Evolutionary conservation across 2,888 invertebrate genomes (phyloP).

Genomic region (Plutella xylostella): DNA sequence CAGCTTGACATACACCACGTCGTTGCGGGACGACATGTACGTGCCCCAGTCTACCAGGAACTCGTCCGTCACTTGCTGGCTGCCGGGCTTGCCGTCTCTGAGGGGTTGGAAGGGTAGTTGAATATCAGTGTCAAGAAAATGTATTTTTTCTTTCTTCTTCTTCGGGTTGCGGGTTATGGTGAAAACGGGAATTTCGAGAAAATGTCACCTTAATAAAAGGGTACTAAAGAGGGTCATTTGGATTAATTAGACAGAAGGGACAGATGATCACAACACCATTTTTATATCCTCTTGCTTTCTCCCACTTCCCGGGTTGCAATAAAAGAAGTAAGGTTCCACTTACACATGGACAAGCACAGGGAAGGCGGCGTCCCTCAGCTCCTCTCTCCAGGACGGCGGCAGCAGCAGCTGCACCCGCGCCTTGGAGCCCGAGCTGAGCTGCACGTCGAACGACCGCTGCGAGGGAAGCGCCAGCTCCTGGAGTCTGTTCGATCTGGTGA

Average conservation of each 20-base stretch:
- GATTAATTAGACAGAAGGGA: no score
- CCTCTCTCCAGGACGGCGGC: slow-evolving; percentile 90
- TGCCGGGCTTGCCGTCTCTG: slow-evolving; percentile 93
- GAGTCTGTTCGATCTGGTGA: slow-evolving; percentile 72
- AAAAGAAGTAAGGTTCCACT: slow-evolving; percentile 32
- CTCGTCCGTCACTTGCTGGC: slow-evolving; percentile 89
- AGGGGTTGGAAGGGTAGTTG: slow-evolving; percentile 14
- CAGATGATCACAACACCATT: no score
- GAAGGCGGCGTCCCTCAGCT: slow-evolving; percentile 87
- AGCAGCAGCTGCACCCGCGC: slow-evolving; percentile 90
- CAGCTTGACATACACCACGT: slow-evolving; percentile 90
- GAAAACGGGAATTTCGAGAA: no score
- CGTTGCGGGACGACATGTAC: slow-evolving; percentile 91
- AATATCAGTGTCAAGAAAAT: no score
- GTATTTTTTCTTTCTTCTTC: no score
- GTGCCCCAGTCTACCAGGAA: slow-evolving; percentile 92
- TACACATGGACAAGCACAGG: slow-evolving; percentile 90
- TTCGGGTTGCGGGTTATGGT: no score
- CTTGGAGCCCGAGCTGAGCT: slow-evolving; percentile 84
- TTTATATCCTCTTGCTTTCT: no score
- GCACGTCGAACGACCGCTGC: slow-evolving; percentile 85
- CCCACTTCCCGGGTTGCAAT: no score
- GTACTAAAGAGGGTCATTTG: no score
- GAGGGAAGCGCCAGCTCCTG: slow-evolving; percentile 86
- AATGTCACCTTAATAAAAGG: no score